A percentile compares a stretch with the other conserved stretches of the same genome.
These are phyloP conservation scores for Altica lythri DNA, from an alignment of 2,888 invertebrate species.

Conservation along the genomic window DNA sequence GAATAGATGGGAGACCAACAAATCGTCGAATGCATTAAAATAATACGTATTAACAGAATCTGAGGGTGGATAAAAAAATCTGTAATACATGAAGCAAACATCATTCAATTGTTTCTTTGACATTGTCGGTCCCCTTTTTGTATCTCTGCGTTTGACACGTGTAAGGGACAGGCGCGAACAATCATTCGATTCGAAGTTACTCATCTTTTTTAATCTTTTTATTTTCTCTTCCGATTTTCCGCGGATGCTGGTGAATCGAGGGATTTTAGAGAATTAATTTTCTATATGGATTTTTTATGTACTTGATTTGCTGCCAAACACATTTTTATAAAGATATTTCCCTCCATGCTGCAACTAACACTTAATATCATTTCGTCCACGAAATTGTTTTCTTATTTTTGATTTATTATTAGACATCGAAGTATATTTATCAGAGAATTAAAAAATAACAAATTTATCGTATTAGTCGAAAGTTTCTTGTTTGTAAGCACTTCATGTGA, in stretches of 20 bases:
- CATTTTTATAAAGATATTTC: slow-evolving; percentile 37
- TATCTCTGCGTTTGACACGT: slow-evolving; percentile 50
- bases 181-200: slow-evolving; percentile 50
- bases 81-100: slow-evolving; percentile 50
- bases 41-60: slow-evolving; percentile 36
- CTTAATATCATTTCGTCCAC: slow-evolving; percentile 20
- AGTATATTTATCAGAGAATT: too few species aligned
- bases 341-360: slow-evolving; percentile 1
- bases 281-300: slow-evolving; percentile 49
- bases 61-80: slow-evolving; percentile 42
- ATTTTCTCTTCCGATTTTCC: slow-evolving; percentile 48
- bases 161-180: slow-evolving; percentile 48
- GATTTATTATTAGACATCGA: too few species aligned
- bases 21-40: slow-evolving; percentile 36
- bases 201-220: slow-evolving; percentile 52
- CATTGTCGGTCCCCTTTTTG: slow-evolving; percentile 45
- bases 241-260: slow-evolving; percentile 40
- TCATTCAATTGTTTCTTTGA: slow-evolving; percentile 47
- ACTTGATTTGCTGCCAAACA: slow-evolving; percentile 42
- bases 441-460: too few species aligned
- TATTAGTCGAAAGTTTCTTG: too few species aligned
- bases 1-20: slow-evolving; percentile 23
- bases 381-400: too few species aligned
- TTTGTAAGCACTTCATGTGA: too few species aligned
- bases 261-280: slow-evolving; percentile 48